Conservation (phyloP, 2,888 invertebrate genomes). For the Ectemnius lituratus region DNA sequence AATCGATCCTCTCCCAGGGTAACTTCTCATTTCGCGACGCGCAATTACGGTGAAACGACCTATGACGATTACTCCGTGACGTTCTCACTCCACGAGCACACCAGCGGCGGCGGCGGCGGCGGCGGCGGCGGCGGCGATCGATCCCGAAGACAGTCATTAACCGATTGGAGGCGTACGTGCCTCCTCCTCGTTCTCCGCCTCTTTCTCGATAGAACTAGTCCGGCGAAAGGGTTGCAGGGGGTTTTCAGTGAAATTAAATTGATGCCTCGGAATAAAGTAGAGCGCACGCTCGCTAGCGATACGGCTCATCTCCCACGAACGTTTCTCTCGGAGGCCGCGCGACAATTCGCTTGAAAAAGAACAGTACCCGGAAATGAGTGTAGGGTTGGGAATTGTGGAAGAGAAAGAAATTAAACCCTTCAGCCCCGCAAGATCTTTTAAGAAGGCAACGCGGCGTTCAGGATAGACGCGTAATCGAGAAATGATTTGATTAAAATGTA, state of each 20-base stretch:
- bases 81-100: constrained; percentile 56
- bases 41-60: constrained; percentile 58
- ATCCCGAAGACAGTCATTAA: constrained; percentile 59
- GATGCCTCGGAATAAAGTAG: constrained; percentile 50
- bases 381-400: not conserved
- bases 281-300: constrained; percentile 28
- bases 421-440: constrained; percentile 71
- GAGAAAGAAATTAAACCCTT: constrained; percentile 70
- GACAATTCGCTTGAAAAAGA: no score
- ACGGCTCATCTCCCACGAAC: constrained; percentile 44
- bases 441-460: constrained; percentile 49
- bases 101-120: constrained; percentile 15
- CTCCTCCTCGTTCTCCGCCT: constrained; percentile 12
- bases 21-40: constrained; percentile 60
- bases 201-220: constrained; percentile 27
- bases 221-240: constrained; percentile 59
- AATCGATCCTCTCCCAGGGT: constrained; percentile 47
- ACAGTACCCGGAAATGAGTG: no score
- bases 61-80: constrained; percentile 55
- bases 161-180: constrained; percentile 63
- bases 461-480: constrained; percentile 72
- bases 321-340: constrained; percentile 23
- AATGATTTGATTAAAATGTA: constrained; percentile 78
- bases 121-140: constrained; percentile 44
- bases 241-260: constrained; percentile 62